Conservation (phyloP, 2,888 invertebrate species). For the Piscicola geometra region DNA sequence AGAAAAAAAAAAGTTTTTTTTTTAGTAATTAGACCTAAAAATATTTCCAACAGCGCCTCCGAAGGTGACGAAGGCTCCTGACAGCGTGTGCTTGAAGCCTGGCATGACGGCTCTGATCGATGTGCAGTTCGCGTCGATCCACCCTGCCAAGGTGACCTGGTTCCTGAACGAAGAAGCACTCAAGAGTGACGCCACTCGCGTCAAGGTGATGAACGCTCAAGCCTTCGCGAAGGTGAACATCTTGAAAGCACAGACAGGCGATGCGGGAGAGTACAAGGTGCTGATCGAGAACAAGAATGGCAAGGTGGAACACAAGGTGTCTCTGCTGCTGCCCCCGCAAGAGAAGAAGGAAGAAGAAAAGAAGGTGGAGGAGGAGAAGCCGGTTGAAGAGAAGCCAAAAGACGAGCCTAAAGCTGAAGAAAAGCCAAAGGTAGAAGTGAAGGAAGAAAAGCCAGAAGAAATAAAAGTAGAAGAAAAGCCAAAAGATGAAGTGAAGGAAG, state of each 20-base stretch:
- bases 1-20: too few relatives aligned
- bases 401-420: not conserved
- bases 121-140: conserved; percentile 43
- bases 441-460: conserved; percentile 45
- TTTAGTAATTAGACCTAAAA: too few relatives aligned
- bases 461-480: conserved; percentile 53
- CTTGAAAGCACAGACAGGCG: conserved; percentile 40
- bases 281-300: conserved; percentile 45
- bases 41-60: conserved; percentile 51
- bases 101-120: conserved; percentile 44
- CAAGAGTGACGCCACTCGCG: conserved; percentile 55
- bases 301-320: conserved; percentile 41
- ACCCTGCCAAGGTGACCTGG: conserved; percentile 46
- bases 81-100: conserved; percentile 43
- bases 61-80: conserved; percentile 39
- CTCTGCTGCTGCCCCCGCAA: conserved; percentile 59
- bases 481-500: too few relatives aligned
- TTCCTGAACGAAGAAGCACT: conserved; percentile 39
- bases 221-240: conserved; percentile 45
- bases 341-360: conserved; percentile 15
- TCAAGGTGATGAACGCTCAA: conserved; percentile 43
- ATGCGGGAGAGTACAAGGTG: conserved; percentile 45
- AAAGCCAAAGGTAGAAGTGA: conserved; percentile 45
- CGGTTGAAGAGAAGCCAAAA: conserved; percentile 49
- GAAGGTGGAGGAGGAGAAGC: not conserved